Percentiles rank a stretch among this genome's conserved stretches.
Conservation (phyloP, 2,888 invertebrate genomes). For the Tenthredo distinguenda region DNA sequence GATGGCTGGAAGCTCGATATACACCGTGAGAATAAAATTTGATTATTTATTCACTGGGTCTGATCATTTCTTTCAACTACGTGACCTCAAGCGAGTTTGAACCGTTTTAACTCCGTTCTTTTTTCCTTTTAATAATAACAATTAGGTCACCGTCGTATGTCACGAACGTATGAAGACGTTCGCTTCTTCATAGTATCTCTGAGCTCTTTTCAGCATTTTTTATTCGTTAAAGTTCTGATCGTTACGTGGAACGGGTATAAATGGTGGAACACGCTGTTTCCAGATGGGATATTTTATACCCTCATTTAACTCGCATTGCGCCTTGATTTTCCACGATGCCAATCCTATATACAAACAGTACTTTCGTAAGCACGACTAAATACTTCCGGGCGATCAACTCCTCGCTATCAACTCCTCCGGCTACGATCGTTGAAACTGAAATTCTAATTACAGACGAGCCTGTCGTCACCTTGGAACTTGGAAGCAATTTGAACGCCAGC, state of each 20-base stretch:
- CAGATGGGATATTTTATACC: neutral
- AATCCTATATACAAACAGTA: neutral
- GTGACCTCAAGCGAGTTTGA: neutral
- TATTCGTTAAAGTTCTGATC: neutral
- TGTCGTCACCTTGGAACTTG: conserved; percentile 89
- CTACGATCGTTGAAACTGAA: conserved; percentile 7
- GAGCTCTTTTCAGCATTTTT: neutral
- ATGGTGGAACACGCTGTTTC: neutral
- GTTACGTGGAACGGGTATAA: neutral
- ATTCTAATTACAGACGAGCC: conserved; percentile 86
- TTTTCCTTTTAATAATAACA: neutral
- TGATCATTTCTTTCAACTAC: neutral
- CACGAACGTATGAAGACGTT: neutral
- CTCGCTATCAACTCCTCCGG: neutral
- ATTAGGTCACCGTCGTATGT: neutral
- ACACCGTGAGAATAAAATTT: conserved; percentile 85
- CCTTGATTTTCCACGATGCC: neutral
- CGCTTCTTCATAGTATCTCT: neutral
- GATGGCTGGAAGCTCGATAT: conserved; percentile 91
- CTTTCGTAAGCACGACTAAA: neutral
- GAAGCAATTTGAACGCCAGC: conserved; percentile 89
- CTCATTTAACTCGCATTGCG: conserved; percentile 5
- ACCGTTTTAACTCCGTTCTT: neutral
- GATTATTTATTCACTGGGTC: neutral
- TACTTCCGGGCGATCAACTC: conserved; percentile 34